These are phyloP conservation scores for Heteractis magnifica DNA, from an alignment of 92 coral and sea anemone species.

Conservation along the genomic window DNA sequence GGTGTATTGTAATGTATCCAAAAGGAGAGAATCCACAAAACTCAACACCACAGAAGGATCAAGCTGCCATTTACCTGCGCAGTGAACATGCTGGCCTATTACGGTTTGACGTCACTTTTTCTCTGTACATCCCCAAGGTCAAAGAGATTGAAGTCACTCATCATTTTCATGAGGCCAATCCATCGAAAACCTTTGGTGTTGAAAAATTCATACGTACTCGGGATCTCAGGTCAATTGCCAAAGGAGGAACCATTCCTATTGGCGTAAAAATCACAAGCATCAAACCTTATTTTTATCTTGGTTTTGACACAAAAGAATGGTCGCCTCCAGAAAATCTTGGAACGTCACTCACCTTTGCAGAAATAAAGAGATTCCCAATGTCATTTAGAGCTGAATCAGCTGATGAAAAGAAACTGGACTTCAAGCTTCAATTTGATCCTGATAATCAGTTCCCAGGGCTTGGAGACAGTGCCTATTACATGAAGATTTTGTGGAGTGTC, in stretches of 20 bases:
- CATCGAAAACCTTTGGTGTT: conserved; percentile 83
- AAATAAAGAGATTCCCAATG: conserved; percentile 61
- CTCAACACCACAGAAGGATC: conserved; percentile 66
- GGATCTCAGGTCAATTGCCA: conserved; percentile 83
- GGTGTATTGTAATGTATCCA: conserved; percentile 89
- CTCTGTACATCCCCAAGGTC: conserved; percentile 75
- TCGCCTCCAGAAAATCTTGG: conserved; percentile 71
- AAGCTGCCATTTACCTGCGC: conserved; percentile 80
- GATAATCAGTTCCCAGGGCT: conserved; percentile 57
- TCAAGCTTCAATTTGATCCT: conserved; percentile 79
- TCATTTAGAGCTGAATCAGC: conserved; percentile 55
- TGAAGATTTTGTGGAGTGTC: conserved; percentile 84
- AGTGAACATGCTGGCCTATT: conserved; percentile 71
- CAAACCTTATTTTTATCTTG: conserved; percentile 89
- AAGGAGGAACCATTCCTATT: conserved; percentile 81
- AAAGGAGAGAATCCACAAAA: conserved; percentile 74
- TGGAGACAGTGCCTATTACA: conserved; percentile 91
- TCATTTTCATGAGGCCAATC: conserved; percentile 74
- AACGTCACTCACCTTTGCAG: conserved; percentile 52
- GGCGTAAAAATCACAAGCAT: conserved; percentile 76
- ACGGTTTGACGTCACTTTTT: conserved; percentile 82
- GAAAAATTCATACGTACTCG: conserved; percentile 84
- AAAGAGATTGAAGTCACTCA: conserved; percentile 75
- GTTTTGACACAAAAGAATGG: conserved; percentile 83
- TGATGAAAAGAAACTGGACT: conserved; percentile 66